Conservation (phyloP, 2,888 invertebrate species). For the Nasonia oneida region DNA sequence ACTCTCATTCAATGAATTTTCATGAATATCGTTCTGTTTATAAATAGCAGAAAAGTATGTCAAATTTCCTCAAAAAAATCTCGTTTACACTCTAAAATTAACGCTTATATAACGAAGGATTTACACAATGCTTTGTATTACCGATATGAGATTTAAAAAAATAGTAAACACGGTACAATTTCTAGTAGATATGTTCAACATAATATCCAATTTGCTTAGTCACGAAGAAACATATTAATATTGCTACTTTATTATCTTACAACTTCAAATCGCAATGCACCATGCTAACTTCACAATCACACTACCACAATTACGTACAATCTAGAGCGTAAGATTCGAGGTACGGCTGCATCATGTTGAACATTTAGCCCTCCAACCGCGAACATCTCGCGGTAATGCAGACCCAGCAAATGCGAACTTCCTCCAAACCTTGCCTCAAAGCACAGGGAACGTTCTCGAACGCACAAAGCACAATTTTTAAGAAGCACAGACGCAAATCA, state of each 20-base stretch:
- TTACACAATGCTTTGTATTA: not conserved
- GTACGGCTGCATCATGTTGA: conserved; percentile 59
- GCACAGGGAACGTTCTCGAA: not conserved
- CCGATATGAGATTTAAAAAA: not conserved
- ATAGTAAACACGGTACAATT: not conserved
- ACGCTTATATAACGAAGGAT: not conserved
- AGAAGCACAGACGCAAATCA: not conserved
- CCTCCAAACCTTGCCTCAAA: not conserved
- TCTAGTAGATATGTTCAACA: too few relatives aligned
- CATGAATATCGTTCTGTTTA: not conserved
- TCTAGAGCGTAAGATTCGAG: conserved; percentile 54
- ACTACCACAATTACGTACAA: conserved; percentile 47
- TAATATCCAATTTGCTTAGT: not conserved
- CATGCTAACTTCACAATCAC: not conserved
- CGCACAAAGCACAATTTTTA: not conserved
- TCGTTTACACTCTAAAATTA: not conserved
- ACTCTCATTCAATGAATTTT: not conserved
- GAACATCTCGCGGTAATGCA: conserved; percentile 34
- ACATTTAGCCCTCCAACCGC: conserved; percentile 2
- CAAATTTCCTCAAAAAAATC: not conserved
- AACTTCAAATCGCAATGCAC: not conserved
- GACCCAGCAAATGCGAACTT: not conserved
- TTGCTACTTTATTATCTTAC: not conserved
- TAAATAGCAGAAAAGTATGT: not conserved
- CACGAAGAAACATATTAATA: not conserved